Conservation (phyloP, 1,140 invertebrate genomes). For the Drosophila sproati region DNA sequence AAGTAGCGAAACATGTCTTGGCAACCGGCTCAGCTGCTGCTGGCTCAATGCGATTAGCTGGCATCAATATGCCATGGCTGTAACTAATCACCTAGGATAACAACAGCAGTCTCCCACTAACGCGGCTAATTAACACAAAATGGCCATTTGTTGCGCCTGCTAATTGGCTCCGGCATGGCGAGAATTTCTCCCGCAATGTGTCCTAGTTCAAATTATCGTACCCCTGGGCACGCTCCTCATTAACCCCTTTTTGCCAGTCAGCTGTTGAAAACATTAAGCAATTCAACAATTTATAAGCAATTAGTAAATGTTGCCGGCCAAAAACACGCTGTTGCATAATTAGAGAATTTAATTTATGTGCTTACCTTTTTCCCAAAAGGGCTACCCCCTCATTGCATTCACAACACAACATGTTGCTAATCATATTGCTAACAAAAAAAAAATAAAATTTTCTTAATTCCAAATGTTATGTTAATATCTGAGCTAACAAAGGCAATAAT, state of each 20-base stretch:
- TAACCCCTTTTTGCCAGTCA: conserved; percentile 67
- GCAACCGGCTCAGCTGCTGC: conserved; percentile 11
- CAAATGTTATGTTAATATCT: neutral
- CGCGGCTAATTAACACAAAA: conserved; percentile 70
- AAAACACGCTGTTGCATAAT: conserved; percentile 53
- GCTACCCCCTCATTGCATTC: neutral
- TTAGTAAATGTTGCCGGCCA: conserved; percentile 55
- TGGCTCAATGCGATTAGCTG: conserved; percentile 51
- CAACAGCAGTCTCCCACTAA: neutral
- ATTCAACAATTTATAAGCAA: conserved; percentile 77
- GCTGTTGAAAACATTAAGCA: conserved; percentile 65
- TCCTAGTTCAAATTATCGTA: conserved; percentile 28
- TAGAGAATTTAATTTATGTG: conserved; percentile 56
- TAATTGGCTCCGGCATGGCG: conserved; percentile 50
- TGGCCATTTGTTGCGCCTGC: conserved; percentile 71
- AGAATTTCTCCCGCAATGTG: conserved; percentile 1
- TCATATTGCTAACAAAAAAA: conserved; percentile 8
- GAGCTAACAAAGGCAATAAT: neutral
- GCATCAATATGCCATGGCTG: conserved; percentile 38
- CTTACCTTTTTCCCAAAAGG: conserved; percentile 33
- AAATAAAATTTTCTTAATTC: neutral
- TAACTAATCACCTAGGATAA: conserved; percentile 22
- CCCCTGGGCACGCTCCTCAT: conserved; percentile 53
- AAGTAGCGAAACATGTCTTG: conserved; percentile 44
- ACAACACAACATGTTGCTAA: conserved; percentile 19